A percentile compares a stretch with the other conserved stretches of the same genome.
These are phyloP conservation scores for Sebastes iracundus DNA, from an alignment of 2,797 vertebrate species.

Conservation along the genomic window DNA sequence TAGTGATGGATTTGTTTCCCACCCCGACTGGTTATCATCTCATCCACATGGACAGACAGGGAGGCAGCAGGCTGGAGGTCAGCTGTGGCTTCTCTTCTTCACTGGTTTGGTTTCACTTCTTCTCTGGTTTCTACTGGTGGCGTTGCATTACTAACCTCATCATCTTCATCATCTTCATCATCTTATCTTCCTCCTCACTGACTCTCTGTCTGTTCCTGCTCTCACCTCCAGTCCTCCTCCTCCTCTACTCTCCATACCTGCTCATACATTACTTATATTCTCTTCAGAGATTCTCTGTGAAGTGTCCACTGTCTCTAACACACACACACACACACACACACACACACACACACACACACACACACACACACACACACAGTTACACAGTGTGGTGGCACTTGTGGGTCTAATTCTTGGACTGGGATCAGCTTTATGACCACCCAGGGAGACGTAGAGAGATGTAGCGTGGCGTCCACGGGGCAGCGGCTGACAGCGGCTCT, in stretches of 20 bases:
- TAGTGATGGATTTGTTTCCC: too few relatives aligned
- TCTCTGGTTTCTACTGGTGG: neutral
- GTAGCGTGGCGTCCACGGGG: slow-evolving; percentile 38
- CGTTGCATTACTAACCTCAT: too few relatives aligned
- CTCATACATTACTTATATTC: slow-evolving; percentile 77
- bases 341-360: neutral
- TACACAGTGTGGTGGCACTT: slow-evolving; percentile 26
- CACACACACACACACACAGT: neutral
- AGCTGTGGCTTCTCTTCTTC: neutral
- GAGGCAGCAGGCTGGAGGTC: too few relatives aligned
- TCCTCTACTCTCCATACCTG: slow-evolving; percentile 39
- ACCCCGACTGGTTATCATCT: too few relatives aligned
- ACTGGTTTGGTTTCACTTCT: too few relatives aligned
- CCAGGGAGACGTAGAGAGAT: slow-evolving; percentile 52
- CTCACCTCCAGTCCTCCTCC: neutral
- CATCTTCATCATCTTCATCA: too few relatives aligned
- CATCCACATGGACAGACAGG: too few relatives aligned
- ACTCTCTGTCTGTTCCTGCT: neutral
- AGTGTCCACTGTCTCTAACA: slow-evolving; percentile 39
- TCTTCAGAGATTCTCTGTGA: slow-evolving; percentile 75
- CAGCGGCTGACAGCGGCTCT: slow-evolving; percentile 53
- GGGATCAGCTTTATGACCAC: slow-evolving; percentile 58
- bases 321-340: slow-evolving; percentile 9
- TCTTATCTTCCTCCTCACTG: slow-evolving; percentile 15
- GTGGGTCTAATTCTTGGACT: slow-evolving; percentile 57